Base-by-base conservation (phyloP, 2,113 vertebrate genomes). In the Laticauda colubrina region DNA sequence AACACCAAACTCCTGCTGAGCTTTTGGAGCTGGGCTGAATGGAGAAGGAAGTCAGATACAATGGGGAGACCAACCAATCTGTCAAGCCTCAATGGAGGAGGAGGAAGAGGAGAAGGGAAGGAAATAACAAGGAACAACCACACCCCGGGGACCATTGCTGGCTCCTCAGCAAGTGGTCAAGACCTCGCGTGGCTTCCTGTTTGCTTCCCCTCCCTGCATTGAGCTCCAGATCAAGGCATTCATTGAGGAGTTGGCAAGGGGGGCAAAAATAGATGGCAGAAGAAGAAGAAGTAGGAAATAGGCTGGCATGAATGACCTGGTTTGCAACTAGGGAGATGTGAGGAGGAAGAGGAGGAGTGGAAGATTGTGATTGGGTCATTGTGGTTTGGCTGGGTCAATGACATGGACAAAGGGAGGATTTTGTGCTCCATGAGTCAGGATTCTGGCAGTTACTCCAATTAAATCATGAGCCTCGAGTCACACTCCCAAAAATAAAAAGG, bases 21-120 rank as follows among this genome's bases (percentile, higher is more conserved):
- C 89, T 26, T 94, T 96, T 96, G 90, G 88, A 95, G 90, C 57
- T 4, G 53, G 89, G 48, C 43, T 96, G 95, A 97, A 96, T 96
- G 75, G 75, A 90, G 85, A 95, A 96, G 94, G 94, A 96, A 95
- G 95, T 69, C 55, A 29, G 88, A 53, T 11, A 95, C 51, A 95
- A 97, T 95, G 93, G 89, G 56, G 1, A 51, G 48, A 90, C 51
- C 21, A n/a, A 89, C 18, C 8, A 91, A 92, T 90, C 14, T 1
- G 87, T 23, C 94, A 90, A 81, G 94, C 86, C 3, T 61, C 92
- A n/a, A 88, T 5, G 18, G 55, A 56, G 24, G 2, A 61, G n/a
- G 85, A 57, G 10, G 85, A 94, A 54, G 88, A 59, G 15, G 10
- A 12, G 20, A 86, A 94, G 94, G 75, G 56, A 57, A 11, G 29